phyloP scores from a whole-genome alignment of 2,113 vertebrate genomes.

The Etheostoma cragini region DNA sequence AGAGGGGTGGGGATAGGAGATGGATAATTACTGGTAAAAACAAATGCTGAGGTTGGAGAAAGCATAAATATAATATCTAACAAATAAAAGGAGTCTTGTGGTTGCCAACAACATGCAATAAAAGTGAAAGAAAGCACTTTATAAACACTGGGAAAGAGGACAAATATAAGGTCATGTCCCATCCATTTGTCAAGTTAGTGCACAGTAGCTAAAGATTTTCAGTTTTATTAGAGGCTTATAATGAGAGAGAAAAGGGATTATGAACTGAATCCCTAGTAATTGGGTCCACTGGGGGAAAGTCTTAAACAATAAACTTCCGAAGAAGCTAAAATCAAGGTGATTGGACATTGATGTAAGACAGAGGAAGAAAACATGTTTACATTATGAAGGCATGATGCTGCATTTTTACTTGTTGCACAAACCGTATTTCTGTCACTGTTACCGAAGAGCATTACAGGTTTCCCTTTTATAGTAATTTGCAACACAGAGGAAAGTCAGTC shows the following conservation, averaged over 20 bases:
- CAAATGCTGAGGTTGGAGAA: slow-evolving; percentile 7
- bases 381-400: slow-evolving; percentile 26
- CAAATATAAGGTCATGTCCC: slow-evolving; percentile 17
- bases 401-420: slow-evolving; percentile 31
- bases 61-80: neutral
- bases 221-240: slow-evolving; percentile 71
- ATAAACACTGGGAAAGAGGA: slow-evolving; percentile 37
- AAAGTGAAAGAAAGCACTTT: slow-evolving; percentile 8
- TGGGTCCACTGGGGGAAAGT: slow-evolving; percentile 77
- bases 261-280: slow-evolving; percentile 77
- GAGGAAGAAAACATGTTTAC: slow-evolving; percentile 59
- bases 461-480: slow-evolving; percentile 23
- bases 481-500: slow-evolving; percentile 14
- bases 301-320: slow-evolving; percentile 63
- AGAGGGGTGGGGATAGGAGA: slow-evolving; percentile 9
- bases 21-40: slow-evolving; percentile 14
- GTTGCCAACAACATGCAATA: neutral
- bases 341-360: slow-evolving; percentile 37
- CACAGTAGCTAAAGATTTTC: slow-evolving; percentile 52
- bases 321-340: slow-evolving; percentile 62
- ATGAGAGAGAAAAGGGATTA: slow-evolving; percentile 73
- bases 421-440: slow-evolving; percentile 5
- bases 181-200: slow-evolving; percentile 56
- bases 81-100: slow-evolving; percentile 11
- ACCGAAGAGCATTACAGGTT: slow-evolving; percentile 22